Evolutionary conservation across 30 jellyfish, hydroid and myxozoan genomes (phyloP), one percentile per base, ranked within the genome.

Genomic region (Hydra vulgaris): DNA sequence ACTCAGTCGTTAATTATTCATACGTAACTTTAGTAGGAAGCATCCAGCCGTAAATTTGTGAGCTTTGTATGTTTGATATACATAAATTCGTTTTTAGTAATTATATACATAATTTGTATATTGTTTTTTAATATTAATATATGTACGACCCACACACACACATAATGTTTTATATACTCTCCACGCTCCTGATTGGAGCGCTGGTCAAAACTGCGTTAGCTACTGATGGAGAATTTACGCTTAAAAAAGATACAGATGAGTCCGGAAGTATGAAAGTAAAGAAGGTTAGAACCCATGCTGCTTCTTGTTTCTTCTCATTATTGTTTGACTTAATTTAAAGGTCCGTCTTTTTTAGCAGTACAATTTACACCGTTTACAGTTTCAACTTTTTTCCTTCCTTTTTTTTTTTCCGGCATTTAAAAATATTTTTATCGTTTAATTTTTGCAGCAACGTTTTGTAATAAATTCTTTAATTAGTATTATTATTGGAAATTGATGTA

Each of bases 151-250:
- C 85, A 78, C 85, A 78, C 77, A 78, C 68, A 78, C 85, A 61
- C 61, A 71, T 70, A 18, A 87, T 87, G 96, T 85, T 66, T 56
- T 72, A 77, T 76, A 54, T 67, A 15, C 78, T 84, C 68, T 25
- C 83, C 73, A 66, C 81, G 94, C 94, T 88, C 94, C 94, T 88
- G 21, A 18, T 83, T 7, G 96, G 96, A 61, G 94, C 89, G 17
- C 18, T 88, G 76, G 77, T 72, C 56, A 83, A 71, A n/a, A 27
- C 79, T 18, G 86, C 80, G 23, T 70, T 71, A 7, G 96, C 94
- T 16, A 54, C 96, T 17, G 96, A 90, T 25, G 94, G 83, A 54
- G 72, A 80, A 54, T 83, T 88, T 53, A 80, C 86, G 0, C 92
- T 88, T 20, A 89, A 88, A 67, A 81, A 72, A 61, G 83, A 66